A percentile compares a stretch with the other conserved stretches of the same genome.
phyloP scores from a whole-genome alignment of 2,113 vertebrate species.

The Trematomus loennbergii region DNA sequence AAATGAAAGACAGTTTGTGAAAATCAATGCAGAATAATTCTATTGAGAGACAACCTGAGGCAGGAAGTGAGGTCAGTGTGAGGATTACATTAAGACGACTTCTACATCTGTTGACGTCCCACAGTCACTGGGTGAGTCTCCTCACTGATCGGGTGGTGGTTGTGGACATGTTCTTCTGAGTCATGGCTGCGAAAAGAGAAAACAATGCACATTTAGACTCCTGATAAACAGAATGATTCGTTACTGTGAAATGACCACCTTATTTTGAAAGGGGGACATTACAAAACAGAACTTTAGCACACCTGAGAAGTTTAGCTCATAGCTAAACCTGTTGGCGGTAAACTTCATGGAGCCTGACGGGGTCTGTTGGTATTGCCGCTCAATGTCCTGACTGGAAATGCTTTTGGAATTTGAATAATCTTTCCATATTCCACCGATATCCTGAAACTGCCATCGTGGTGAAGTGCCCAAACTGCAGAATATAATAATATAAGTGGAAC shows the following conservation, averaged over 20 bases:
- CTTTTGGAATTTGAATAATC: conserved; percentile 59
- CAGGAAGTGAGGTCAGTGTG: background rate
- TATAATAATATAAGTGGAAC: background rate
- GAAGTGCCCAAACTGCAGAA: conserved; percentile 30
- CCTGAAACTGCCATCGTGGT: conserved; percentile 69
- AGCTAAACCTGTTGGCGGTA: conserved; percentile 33
- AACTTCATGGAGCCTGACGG: conserved; percentile 50
- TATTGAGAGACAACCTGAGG: conserved; percentile 4
- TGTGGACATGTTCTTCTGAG: conserved; percentile 74
- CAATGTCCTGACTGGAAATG: conserved; percentile 74
- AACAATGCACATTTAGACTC: background rate
- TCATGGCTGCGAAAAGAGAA: conserved; percentile 68
- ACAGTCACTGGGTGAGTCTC: conserved; percentile 43
- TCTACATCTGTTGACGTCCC: too few relatives aligned
- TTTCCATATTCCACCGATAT: conserved; percentile 57
- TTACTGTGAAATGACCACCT: background rate
- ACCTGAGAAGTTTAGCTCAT: conserved; percentile 75
- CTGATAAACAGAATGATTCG: background rate
- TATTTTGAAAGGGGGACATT: background rate
- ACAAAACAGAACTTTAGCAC: background rate
- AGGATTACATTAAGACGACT: background rate
- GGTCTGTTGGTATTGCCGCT: conserved; percentile 68
- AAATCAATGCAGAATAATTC: too few relatives aligned
- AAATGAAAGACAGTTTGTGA: too few relatives aligned
- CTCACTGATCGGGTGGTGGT: conserved; percentile 55